Evolutionary conservation across 2,113 vertebrate genomes (phyloP).

Genomic region (Camelus bactrianus): DNA sequence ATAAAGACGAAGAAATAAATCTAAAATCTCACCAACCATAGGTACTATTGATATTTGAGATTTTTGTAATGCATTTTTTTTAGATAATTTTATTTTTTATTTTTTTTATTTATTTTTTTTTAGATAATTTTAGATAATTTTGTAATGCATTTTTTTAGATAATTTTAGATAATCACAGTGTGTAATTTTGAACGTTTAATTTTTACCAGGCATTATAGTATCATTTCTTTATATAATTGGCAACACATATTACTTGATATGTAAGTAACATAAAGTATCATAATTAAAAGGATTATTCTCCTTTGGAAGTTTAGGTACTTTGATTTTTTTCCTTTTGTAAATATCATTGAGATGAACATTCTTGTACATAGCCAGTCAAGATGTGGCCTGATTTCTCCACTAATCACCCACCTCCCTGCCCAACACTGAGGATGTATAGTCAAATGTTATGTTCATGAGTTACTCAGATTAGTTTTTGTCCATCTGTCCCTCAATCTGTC

Average conservation of each 20-base stretch:
- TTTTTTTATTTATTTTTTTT: neutral
- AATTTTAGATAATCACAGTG: neutral
- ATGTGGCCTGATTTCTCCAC: neutral
- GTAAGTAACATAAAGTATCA: neutral
- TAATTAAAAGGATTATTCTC: neutral
- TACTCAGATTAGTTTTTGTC: neutral
- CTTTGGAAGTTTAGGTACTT: neutral
- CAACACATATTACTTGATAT: neutral
- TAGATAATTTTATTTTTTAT: neutral
- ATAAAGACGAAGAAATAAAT: neutral
- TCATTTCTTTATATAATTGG: neutral
- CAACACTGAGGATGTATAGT: neutral
- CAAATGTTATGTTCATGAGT: neutral
- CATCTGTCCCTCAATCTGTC: neutral
- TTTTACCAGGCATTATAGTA: neutral
- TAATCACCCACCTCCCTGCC: neutral
- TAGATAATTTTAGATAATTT: neutral
- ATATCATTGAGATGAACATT: neutral
- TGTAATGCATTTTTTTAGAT: neutral
- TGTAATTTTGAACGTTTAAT: constrained; percentile 11
- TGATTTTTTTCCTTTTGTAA: neutral
- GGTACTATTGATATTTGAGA: constrained; percentile 32
- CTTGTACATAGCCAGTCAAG: neutral
- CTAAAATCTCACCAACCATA: neutral
- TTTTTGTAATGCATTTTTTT: neutral